Base-by-base conservation (phyloP, 2,797 vertebrate species). In the Gambelia wislizenii region DNA sequence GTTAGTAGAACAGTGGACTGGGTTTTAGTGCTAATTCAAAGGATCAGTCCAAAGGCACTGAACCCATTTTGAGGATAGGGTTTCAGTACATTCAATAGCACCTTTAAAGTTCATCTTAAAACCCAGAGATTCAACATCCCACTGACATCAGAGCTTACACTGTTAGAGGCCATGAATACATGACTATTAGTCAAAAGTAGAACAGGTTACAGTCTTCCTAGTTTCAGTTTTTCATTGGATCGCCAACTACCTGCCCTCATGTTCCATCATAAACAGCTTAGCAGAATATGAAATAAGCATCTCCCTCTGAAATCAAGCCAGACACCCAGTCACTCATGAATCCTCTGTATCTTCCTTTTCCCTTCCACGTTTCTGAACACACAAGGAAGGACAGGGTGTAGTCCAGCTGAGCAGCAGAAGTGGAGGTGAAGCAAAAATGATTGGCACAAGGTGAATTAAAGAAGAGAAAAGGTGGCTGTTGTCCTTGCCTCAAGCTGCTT, bases 401-500 rank as follows among this genome's bases (percentile, higher is more conserved):
- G 52, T 6, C 30, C 33, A 33, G 18, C 3, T 6, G 47, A 83
- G 59, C 47, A 49, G 59, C 22, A 83, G 8, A 88, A 64, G 8
- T 61, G 52, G 6, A 33, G 30, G 70, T 52, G 49, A 75, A 76
- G 20, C n/a, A 86, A n/a, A 89, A 59, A 91, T 0, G 49, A 14
- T 1, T 88, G 14, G 22, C 59, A 72, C n/a, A 70, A 84, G 81
- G 90, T 18, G 7, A 3, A 54, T 82, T 64, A 83, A 25, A 1
- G 18, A 2, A 0, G 7, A 78, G 36, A 87, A 77, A 4, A 78
- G 0, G 75, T 89, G 84, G 6, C 5, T 54, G 33, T 87, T 86
- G 69, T 30, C 49, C 96, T 95, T 95, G 98, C 99, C 97, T 98
- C 95, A 0, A 94, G 36, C 2, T 97, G 95, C 83, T 97, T 98